Base-by-base conservation (phyloP, 2,113 vertebrate genomes). In the Gavialis gangeticus region DNA sequence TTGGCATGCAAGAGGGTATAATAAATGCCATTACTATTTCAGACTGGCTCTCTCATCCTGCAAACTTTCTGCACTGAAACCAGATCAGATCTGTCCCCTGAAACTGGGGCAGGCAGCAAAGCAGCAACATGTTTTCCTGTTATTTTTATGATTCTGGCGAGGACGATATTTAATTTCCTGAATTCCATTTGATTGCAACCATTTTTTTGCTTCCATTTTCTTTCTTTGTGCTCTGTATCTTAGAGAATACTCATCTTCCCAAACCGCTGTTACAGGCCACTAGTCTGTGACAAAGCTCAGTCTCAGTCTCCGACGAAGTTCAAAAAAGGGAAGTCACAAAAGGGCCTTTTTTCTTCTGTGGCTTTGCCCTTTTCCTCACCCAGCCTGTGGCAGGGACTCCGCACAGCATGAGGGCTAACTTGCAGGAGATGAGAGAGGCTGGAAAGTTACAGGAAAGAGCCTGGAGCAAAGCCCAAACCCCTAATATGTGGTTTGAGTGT, bases 281-380 rank as follows among this genome's bases (percentile, higher is more conserved):
- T 96, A 97, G 88, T 64, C 79, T 96, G 86, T 96, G 91, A 95
- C 95, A 96, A 96, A 98, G 93, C 95, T 96, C 87, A 84, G 91
- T 87, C 94, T 97, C 96, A 96, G 66, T 95, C 96, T 96, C 96
- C 56, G 87, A 87, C 67, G 86, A 95, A 93, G 85, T 77, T 95
- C 89, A 80, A 58, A 94, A 90, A 93, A 79, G 76, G 92, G 97
- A 97, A 97, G 73, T 95, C 89, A 98, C 89, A 88, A 96, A 97
- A 94, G 95, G 94, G 4, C 25, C 79, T 21, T 90, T 93, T 95
- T 34, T 59, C 34, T 58, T 56, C 13, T 66, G 67, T 90, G 12
- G 6, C 63, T 93, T 94, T 93, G 75, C 89, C 13, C 90, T 90
- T 97, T 91, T 83, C 86, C n/a, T 95, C 82, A 76, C 12, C 4